A percentile compares a stretch with the other conserved stretches of the same genome.
These are phyloP conservation scores for rat (Rattus norvegicus) DNA, from an alignment of 2,113 vertebrate species.

Conservation along the genomic window DNA sequence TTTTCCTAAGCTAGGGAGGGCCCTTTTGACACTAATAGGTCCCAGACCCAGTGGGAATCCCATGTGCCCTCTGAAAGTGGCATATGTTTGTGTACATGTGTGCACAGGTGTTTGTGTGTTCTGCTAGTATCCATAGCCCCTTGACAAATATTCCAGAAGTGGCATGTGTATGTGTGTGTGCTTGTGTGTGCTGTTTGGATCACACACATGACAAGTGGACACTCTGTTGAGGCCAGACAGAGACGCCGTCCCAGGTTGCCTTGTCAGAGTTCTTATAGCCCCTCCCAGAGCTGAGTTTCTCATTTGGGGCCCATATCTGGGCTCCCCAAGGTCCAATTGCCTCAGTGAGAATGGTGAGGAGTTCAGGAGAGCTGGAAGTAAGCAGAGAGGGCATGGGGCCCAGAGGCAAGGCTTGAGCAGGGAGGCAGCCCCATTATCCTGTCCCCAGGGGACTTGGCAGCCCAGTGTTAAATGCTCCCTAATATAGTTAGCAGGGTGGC, in stretches of 20 bases:
- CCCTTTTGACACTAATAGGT: neutral
- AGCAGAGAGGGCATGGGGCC: neutral
- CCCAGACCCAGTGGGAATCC: neutral
- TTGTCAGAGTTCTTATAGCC: neutral
- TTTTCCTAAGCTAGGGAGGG: neutral
- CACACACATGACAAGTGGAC: too few relatives aligned
- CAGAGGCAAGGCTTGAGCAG: neutral
- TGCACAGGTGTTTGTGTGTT: neutral
- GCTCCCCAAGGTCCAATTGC: neutral
- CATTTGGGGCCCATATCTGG: neutral
- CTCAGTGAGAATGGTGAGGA: neutral
- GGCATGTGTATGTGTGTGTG: neutral
- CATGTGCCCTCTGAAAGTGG: rapidly evolving
- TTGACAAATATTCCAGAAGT: neutral
- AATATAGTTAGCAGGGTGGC: neutral
- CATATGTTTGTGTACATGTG: neutral
- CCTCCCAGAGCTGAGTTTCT: neutral
- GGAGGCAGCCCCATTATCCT: constrained; percentile 65
- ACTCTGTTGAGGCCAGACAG: neutral
- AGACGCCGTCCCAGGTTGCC: neutral
- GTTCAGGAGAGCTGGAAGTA: neutral
- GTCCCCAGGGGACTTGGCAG: constrained; percentile 64
- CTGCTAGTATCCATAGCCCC: neutral
- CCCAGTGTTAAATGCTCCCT: constrained; percentile 48
- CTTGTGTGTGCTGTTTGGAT: neutral